A percentile compares a stretch with the other conserved stretches of the same genome.
Conservation (phyloP, 1,140 invertebrate species). For the Macrostomum lignano region DNA sequence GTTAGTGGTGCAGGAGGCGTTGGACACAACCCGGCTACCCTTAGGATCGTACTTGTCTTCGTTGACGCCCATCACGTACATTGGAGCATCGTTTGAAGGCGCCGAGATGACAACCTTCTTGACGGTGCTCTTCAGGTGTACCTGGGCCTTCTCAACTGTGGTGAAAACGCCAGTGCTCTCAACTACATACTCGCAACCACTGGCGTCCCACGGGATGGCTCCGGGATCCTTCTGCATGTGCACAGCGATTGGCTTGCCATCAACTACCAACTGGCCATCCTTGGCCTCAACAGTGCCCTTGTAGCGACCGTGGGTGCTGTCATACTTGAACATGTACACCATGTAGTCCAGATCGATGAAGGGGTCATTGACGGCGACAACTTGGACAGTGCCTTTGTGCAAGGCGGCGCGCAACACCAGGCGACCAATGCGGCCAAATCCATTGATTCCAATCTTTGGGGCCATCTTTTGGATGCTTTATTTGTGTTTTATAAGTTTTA, state of each 20-base stretch:
- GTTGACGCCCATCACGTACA: constrained; percentile 87
- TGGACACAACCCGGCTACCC: constrained; percentile 32
- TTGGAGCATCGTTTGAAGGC: constrained; percentile 87
- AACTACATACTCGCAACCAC: constrained; percentile 68
- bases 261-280: constrained; percentile 46
- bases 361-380: constrained; percentile 77
- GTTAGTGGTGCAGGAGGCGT: constrained; percentile 95
- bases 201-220: constrained; percentile 55
- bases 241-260: constrained; percentile 33
- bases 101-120: constrained; percentile 94
- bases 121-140: constrained; percentile 48
- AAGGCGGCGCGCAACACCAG: constrained; percentile 59
- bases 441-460: constrained; percentile 46
- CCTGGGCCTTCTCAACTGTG: constrained; percentile 56
- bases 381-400: constrained; percentile 36
- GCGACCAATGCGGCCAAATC: constrained; percentile 83
- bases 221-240: constrained; percentile 35
- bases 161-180: constrained; percentile 93
- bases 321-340: constrained; percentile 90
- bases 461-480: no score
- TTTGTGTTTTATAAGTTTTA: no score
- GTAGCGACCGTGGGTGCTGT: constrained; percentile 71
- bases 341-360: constrained; percentile 74
- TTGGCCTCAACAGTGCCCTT: constrained; percentile 42
- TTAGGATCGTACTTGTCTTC: constrained; percentile 30